These are phyloP conservation scores for Chalcosyrphus nemorum DNA, from an alignment of 2,888 invertebrate species.

Conservation along the genomic window DNA sequence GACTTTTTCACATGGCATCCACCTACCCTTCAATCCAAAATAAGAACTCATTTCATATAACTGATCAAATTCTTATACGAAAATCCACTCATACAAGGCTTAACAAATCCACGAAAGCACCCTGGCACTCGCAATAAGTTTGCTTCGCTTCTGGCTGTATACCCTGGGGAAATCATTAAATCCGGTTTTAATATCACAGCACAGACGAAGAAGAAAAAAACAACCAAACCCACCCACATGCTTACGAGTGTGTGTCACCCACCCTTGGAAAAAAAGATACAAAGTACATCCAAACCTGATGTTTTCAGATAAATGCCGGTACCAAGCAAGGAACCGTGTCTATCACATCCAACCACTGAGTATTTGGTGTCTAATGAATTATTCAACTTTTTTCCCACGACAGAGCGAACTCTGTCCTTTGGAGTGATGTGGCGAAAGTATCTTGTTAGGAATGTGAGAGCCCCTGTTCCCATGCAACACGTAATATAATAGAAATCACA, in stretches of 20 bases:
- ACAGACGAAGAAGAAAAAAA: constrained; percentile 14
- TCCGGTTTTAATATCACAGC: constrained; percentile 11
- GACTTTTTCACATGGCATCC: too few relatives aligned
- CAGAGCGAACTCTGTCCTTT: background rate
- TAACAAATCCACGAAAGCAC: background rate
- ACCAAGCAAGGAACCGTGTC: background rate
- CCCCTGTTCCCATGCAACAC: background rate
- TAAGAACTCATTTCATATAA: too few relatives aligned
- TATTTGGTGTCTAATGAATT: constrained; percentile 36
- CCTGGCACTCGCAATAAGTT: constrained; percentile 8
- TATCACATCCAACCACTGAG: background rate
- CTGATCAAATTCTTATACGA: background rate
- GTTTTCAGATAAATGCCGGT: constrained; percentile 16
- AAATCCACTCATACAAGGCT: background rate
- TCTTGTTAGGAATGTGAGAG: background rate
- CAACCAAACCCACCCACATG: constrained; percentile 7
- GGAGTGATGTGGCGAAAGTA: constrained; percentile 12
- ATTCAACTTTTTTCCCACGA: constrained; percentile 40
- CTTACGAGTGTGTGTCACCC: background rate
- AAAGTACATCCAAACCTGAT: constrained; percentile 10
- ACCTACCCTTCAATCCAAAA: too few relatives aligned
- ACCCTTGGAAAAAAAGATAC: constrained; percentile 6
- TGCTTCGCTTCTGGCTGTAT: too few relatives aligned
- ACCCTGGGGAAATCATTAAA: constrained; percentile 53
- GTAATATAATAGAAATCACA: constrained; percentile 17